These are phyloP conservation scores for Eustalomyia histrio DNA, from an alignment of 2,888 invertebrate genomes.

Conservation along the genomic window DNA sequence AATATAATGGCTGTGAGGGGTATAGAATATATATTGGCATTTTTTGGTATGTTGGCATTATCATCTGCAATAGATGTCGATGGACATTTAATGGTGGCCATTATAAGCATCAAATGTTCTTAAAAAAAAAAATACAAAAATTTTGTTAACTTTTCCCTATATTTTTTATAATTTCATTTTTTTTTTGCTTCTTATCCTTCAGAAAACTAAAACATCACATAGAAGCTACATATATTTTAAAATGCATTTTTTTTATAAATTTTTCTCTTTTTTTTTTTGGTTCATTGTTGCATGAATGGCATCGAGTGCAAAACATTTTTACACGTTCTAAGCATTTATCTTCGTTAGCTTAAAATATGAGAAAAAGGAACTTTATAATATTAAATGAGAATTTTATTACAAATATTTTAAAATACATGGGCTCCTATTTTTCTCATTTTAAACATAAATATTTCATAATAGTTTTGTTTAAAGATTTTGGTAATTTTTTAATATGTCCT, in stretches of 20 bases:
- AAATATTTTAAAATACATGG: neutral
- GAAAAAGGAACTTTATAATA: constrained; percentile 38
- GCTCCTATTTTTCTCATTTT: neutral
- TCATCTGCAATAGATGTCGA: constrained; percentile 61
- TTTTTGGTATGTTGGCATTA: constrained; percentile 29
- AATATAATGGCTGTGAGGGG: constrained; percentile 26
- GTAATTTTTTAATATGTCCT: neutral
- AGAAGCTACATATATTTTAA: constrained; percentile 2
- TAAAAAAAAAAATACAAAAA: constrained; percentile 14
- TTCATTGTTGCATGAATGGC: constrained; percentile 35
- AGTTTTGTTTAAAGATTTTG: neutral
- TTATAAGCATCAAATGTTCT: constrained; percentile 61
- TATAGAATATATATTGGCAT: constrained; percentile 43
- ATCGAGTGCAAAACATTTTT: constrained; percentile 48
- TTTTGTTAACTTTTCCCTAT: constrained; percentile 5
- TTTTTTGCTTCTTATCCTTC: neutral
- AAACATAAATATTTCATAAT: neutral
- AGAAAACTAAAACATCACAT: constrained; percentile 9
- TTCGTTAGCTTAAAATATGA: constrained; percentile 54
- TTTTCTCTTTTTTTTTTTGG: neutral
- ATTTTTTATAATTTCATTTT: neutral
- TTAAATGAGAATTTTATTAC: constrained; percentile 40
- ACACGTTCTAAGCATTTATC: constrained; percentile 62
- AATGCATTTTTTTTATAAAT: neutral
- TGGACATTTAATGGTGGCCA: constrained; percentile 65